These are phyloP conservation scores for Panagrolaimus sp. DNA, from an alignment of 1,140 invertebrate species.

Conservation along the genomic window DNA sequence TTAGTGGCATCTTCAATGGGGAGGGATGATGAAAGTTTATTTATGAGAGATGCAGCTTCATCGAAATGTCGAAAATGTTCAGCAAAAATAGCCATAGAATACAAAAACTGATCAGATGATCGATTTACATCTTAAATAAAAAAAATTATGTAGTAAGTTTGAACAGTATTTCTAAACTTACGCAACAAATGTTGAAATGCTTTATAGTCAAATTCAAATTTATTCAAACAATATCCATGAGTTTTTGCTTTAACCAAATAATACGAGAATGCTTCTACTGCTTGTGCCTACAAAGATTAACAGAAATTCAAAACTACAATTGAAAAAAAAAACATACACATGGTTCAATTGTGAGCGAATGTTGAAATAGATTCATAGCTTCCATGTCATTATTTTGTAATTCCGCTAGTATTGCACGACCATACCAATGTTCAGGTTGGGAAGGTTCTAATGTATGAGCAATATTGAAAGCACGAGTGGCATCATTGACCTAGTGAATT, in stretches of 20 bases:
- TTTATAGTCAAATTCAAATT: background rate
- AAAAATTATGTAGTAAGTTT: background rate
- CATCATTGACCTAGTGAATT: background rate
- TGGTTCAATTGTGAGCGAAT: background rate
- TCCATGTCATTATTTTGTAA: background rate
- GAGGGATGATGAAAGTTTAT: too few relatives aligned
- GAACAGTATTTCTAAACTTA: background rate
- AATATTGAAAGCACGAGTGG: background rate
- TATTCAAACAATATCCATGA: background rate
- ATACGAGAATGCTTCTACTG: background rate
- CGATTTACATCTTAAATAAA: background rate
- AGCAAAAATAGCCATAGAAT: background rate
- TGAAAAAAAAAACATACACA: background rate
- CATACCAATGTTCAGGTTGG: constrained; percentile 1
- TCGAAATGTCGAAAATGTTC: constrained; percentile 12
- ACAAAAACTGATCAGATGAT: background rate
- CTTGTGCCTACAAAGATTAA: constrained; percentile 2
- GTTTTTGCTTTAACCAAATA: background rate
- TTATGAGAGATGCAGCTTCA: too few relatives aligned
- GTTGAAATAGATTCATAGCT: background rate
- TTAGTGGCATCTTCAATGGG: too few relatives aligned
- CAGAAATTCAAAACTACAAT: background rate
- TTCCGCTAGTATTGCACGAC: background rate
- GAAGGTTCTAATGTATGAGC: background rate
- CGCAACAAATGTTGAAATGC: background rate